Base-by-base conservation (phyloP, 2,797 vertebrate species). In the Tachyglossus aculeatus region DNA sequence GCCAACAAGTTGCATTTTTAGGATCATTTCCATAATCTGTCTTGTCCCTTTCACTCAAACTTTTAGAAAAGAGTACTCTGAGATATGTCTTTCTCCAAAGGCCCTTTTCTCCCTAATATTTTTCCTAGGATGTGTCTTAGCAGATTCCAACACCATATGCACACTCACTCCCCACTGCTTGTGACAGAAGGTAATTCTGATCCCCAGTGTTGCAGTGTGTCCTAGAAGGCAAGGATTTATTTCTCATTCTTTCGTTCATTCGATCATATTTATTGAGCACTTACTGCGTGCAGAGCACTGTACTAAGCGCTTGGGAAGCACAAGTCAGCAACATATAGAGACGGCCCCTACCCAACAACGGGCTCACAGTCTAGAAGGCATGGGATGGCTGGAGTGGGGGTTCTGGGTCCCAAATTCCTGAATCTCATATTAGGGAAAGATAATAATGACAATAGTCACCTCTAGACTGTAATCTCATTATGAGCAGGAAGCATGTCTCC, bases 131-230 rank as follows among this genome's bases (percentile, higher is more conserved):
- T 83, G 38, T 51, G 77, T 64, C 44, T 74, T 53, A 74, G 71
- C 77, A 79, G 62, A 77, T 76, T 53, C 55, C 61, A 74, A 84
- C 88, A 81, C 73, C 70, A 86, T 67, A 82, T 84, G 76, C 76
- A 62, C 50, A n/a, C 37, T 80, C 66, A 71, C 67, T 78, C 58
- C 55, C 62, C 80, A 57, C 37, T 85, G 77, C 81, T 70, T 86
- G 58, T 74, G 53, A 84, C 64, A 85, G 83, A 81, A 81, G 70
- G 76, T 82, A 87, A 80, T 87, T 80, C 56, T 87, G 79, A 78
- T 36, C 71, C 47, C 47, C 36, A 72, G 24, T 64, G 82, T 81
- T 78, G 59, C 60, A 81, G 75, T 57, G 76, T 52, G 83, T 86
- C 81, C 64, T 64, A 48, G 22, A 48, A 10, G 48, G 72, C 75